Conservation (phyloP, 2,888 invertebrate genomes). For the Keiferia lycopersicella region DNA sequence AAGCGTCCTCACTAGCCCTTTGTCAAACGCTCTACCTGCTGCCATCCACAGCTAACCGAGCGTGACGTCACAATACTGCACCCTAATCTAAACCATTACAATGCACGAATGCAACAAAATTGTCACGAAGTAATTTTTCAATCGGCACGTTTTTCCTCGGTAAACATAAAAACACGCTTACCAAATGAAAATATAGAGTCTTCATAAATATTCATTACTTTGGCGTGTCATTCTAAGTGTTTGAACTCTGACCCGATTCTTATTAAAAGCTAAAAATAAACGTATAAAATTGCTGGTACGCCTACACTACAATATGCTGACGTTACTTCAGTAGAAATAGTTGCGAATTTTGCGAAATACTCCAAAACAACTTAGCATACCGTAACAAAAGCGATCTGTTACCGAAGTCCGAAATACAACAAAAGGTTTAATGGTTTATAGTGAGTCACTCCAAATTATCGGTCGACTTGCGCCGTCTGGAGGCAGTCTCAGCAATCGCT, state of each 20-base stretch:
- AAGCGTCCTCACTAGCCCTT: background rate
- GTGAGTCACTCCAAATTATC: constrained; percentile 7
- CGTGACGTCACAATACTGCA: background rate
- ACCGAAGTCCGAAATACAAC: constrained; percentile 12
- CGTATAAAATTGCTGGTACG: background rate
- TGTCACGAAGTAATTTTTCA: constrained; percentile 5
- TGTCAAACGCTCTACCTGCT: constrained; percentile 5
- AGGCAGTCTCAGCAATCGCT: background rate
- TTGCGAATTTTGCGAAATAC: background rate
- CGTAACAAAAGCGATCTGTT: background rate
- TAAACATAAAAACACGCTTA: background rate
- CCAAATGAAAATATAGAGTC: background rate
- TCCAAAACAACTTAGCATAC: background rate
- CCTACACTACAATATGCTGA: constrained; percentile 1
- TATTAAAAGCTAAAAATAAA: constrained; percentile 4
- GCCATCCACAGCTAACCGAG: background rate
- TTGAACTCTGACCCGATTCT: constrained; percentile 13
- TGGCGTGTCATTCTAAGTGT: constrained; percentile 4
- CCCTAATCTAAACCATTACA: constrained; percentile 1
- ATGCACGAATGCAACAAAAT: background rate
- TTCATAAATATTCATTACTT: constrained; percentile 9
- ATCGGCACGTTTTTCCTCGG: constrained; percentile 1
- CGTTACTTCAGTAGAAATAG: background rate
- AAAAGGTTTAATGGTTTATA: background rate
- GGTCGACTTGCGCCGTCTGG: background rate